Base-by-base conservation (phyloP, 2,797 vertebrate genomes). In the Oryzias dopingdopingensis region DNA sequence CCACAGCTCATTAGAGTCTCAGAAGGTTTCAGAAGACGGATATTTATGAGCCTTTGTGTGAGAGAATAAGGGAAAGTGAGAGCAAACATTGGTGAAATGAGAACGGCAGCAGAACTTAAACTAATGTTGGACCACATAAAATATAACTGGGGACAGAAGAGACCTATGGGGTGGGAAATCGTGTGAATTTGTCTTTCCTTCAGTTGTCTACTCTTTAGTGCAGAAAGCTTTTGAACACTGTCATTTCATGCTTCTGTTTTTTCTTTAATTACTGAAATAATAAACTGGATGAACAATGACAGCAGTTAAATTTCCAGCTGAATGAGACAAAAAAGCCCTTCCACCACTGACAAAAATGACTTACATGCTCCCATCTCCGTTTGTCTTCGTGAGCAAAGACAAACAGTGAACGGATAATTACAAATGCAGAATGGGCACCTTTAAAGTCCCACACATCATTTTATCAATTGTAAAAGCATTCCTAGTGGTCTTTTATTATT, bases 1-100 rank as follows among this genome's bases (percentile, higher is more conserved):
- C 46, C 4, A 2, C 61, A 60, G 43, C 72, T 81, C 72, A 70
- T 78, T 74, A 73, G n/a, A 44, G 55, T 68, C 52, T 62, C 14
- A 55, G 48, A 73, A 52, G 15, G 56, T 52, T 48, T n/a, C 23
- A 50, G 16, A 61, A 22, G 14, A 37, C 62, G 58, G 66, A 67
- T 77, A 74, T 78, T 53, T 57, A 76, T 77, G 49, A 70, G 55
- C 14, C 14, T 43, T 42, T 20, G 37, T 62, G 29, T 17, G 49
- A 10, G 26, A 32, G 43, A 37, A 41, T 62, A 40, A 8, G 10
- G 20, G 20, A 17, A 13, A 47, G 50, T 32, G 14, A 51, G 23
- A 43, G 20, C n/a, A 37, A 37, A 37, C 32, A 37, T 37, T 37
- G 17, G 1, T 48, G 49, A 56, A 20, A 49, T 23, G 37, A 52